Base-by-base conservation (phyloP, 1,140 invertebrate species). In the Popillia japonica region DNA sequence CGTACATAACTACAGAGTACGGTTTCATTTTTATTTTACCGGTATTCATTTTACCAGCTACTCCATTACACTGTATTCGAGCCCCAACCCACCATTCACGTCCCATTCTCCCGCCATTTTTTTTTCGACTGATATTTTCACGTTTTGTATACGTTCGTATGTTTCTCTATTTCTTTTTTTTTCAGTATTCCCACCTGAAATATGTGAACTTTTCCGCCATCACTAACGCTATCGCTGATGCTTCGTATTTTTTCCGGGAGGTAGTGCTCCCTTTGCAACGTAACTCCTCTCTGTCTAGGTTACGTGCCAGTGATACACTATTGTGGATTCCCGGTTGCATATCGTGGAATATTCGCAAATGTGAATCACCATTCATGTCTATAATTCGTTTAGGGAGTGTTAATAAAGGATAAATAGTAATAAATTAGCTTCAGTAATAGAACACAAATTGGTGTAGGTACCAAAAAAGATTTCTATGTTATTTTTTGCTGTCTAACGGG, bases 41-140 rank as follows among this genome's bases (percentile, higher is more conserved):
- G 44, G 44, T n/a, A n/a, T 48, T 48, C 44, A 48, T 48, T 48
- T 48, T 48, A 14, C 44, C 44, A n/a, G 44, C 44, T 48, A 48
- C 44, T 48, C 44, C 11, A 48, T 48, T 48, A 48, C 44, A 48
- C 44, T 14, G 4, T n/a, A n/a, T 48, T n/a, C 44, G 11, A 14
- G 11, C 11, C 44, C 44, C 7, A 11, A 14, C 11, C 44, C 44
- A 14, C 4, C 17, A 3, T n/a, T 10, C 44, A 11, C 17, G 10
- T 48, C 17, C 44, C 44, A 48, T 14, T n/a, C 17, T n/a, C 17
- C n/a, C n/a, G n/a, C n/a, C n/a, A n/a, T n/a, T n/a, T 48, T 48
- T 48, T 48, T 10, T 48, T 48, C 10, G 8, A n/a, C 44, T 48
- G 44, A 48, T 48, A 48, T 48, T 48, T 48, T 48, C 44, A 48